Evolutionary conservation across 2,113 vertebrate species (phyloP).

Genomic region (Isurus oxyrinchus): DNA sequence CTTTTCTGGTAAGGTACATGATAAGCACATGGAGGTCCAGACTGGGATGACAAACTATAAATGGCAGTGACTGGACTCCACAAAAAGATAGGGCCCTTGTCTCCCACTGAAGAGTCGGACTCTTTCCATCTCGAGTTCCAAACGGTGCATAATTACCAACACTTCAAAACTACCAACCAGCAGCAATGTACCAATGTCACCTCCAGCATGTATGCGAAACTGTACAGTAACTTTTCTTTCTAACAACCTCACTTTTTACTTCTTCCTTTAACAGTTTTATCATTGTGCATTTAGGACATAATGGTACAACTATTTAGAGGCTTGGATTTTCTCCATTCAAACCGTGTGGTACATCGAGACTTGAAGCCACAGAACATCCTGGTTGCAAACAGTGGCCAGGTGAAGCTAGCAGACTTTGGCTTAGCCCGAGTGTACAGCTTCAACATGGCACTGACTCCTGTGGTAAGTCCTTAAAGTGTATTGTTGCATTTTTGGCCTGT

Average conservation of each 20-base stretch:
- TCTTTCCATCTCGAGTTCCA: not conserved
- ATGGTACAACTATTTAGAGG: constrained; percentile 61
- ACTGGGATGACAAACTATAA: not conserved
- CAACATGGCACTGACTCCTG: constrained; percentile 62
- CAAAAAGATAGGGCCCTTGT: not conserved
- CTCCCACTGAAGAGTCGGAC: not conserved
- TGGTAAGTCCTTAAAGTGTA: constrained; percentile 48
- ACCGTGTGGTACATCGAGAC: constrained; percentile 64
- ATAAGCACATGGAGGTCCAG: not conserved
- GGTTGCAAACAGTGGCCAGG: constrained; percentile 55
- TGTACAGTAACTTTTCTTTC: not conserved
- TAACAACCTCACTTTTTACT: not conserved
- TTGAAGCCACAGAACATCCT: constrained; percentile 65
- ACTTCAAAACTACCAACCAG: not conserved
- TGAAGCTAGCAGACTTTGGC: constrained; percentile 68
- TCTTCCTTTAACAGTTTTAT: not conserved
- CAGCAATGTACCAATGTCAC: not conserved
- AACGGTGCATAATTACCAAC: not conserved
- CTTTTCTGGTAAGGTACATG: not conserved
- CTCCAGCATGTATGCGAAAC: not conserved
- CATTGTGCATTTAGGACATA: constrained; percentile 50
- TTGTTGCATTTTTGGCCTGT: not conserved
- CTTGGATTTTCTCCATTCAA: constrained; percentile 63
- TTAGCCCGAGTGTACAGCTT: constrained; percentile 61
- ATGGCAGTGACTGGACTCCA: not conserved